phyloP scores from a whole-genome alignment of 2,888 invertebrate species.

The Xanthia togata region DNA sequence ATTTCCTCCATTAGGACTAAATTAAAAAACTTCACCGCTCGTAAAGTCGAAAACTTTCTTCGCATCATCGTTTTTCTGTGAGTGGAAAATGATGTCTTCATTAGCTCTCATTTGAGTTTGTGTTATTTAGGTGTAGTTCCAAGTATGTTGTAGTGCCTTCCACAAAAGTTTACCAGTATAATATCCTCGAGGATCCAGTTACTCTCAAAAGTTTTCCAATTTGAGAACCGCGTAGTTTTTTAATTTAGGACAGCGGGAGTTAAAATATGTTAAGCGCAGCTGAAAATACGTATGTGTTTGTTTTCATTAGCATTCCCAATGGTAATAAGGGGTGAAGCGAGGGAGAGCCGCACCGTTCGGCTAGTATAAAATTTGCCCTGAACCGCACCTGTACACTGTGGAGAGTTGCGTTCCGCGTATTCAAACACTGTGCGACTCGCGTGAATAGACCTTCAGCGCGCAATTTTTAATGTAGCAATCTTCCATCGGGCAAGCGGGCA shows the following conservation, averaged over 20 bases:
- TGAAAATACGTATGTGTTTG: constrained; percentile 56
- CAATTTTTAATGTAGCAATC: constrained; percentile 73
- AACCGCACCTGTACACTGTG: constrained; percentile 46
- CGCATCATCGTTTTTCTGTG: constrained; percentile 54
- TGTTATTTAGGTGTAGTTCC: constrained; percentile 35
- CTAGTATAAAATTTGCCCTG: constrained; percentile 45
- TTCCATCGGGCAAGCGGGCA: constrained; percentile 53
- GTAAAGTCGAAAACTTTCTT: constrained; percentile 61
- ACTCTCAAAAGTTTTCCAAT: constrained; percentile 49
- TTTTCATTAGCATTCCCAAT: constrained; percentile 58
- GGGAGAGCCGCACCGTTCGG: constrained; percentile 35
- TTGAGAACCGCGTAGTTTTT: constrained; percentile 53
- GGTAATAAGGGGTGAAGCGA: constrained; percentile 48
- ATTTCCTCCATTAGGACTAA: constrained; percentile 66
- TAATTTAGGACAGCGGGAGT: constrained; percentile 40
- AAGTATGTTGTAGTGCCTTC: constrained; percentile 24
- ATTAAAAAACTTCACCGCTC: constrained; percentile 66
- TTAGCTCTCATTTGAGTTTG: constrained; percentile 50
- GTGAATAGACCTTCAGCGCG: constrained; percentile 72
- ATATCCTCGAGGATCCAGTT: constrained; percentile 31
- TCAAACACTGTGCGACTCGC: constrained; percentile 62
- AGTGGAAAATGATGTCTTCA: constrained; percentile 59
- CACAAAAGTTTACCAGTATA: constrained; percentile 38
- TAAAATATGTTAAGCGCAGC: constrained; percentile 53
- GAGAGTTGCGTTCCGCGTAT: constrained; percentile 56